phyloP scores from a whole-genome alignment of 2,113 vertebrate species.

The Camelus bactrianus region DNA sequence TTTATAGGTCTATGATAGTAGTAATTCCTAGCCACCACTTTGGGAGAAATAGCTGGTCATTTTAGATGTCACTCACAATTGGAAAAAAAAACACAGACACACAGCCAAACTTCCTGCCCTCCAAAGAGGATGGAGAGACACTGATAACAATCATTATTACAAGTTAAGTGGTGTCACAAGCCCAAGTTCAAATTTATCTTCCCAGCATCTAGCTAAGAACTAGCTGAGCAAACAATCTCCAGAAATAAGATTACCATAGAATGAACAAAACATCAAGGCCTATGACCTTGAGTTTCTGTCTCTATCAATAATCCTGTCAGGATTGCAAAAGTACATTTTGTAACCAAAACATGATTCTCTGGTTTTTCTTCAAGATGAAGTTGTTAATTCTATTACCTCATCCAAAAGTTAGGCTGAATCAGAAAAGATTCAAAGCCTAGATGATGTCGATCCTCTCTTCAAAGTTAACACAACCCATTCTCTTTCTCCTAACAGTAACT shows the following conservation, averaged over 20 bases:
- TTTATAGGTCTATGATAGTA: conserved; percentile 40
- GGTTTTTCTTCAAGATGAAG: conserved; percentile 9
- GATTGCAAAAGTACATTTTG: conserved; percentile 38
- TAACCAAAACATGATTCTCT: conserved; percentile 16
- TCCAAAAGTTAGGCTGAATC: neutral
- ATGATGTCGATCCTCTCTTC: neutral
- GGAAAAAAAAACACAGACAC: neutral
- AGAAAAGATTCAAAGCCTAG: neutral
- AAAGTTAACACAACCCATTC: neutral
- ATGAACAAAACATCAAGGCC: conserved; percentile 63
- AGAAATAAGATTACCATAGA: conserved; percentile 70
- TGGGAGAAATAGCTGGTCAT: conserved; percentile 52
- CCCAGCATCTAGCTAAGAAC: conserved; percentile 69
- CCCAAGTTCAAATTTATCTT: conserved; percentile 75
- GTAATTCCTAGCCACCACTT: conserved; percentile 45
- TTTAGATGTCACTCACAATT: conserved; percentile 68
- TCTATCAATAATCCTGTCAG: conserved; percentile 61
- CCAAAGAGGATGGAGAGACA: conserved; percentile 51
- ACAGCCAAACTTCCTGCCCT: conserved; percentile 51
- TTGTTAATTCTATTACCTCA: neutral
- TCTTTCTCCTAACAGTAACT: neutral
- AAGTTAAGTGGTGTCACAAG: conserved; percentile 74
- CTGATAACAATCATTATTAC: conserved; percentile 77
- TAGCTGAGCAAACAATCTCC: conserved; percentile 74
- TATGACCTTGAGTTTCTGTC: conserved; percentile 66